A percentile compares a stretch with the other conserved stretches of the same genome.
Conservation (phyloP, 2,797 vertebrate species). For the Chrysocyon brachyurus region DNA sequence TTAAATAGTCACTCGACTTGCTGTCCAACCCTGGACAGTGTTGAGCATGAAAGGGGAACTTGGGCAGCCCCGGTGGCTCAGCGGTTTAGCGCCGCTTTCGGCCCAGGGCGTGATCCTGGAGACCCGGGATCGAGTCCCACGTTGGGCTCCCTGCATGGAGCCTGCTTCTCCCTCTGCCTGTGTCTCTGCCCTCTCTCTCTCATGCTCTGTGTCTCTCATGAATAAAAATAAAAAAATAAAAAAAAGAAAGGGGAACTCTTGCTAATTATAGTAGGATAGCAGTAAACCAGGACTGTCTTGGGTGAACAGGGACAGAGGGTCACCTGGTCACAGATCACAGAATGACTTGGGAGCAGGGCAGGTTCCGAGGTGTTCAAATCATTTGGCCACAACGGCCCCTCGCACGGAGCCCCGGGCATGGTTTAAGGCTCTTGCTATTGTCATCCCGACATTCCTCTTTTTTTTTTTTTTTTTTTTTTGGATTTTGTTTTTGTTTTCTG, state of each 20-base stretch:
- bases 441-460: neutral
- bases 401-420: rapidly evolving
- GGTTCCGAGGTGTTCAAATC: neutral
- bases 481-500: no score
- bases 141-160: no score
- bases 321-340: neutral
- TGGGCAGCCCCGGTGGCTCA: no score
- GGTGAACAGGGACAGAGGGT: neutral
- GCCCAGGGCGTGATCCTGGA: no score
- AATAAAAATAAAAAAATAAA: no score
- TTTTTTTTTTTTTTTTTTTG: neutral
- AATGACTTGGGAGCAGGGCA: neutral
- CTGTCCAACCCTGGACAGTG: neutral
- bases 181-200: no score
- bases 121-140: no score
- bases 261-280: neutral
- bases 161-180: no score
- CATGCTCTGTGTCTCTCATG: no score
- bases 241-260: neutral
- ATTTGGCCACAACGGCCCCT: rapidly evolving
- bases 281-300: neutral
- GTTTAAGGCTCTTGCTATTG: neutral
- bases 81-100: no score
- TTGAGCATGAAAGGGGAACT: neutral
- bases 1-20: neutral